Evolutionary conservation across 2,113 vertebrate species (phyloP).

Genomic region (Sinocyclocheilus maitianheensis): DNA sequence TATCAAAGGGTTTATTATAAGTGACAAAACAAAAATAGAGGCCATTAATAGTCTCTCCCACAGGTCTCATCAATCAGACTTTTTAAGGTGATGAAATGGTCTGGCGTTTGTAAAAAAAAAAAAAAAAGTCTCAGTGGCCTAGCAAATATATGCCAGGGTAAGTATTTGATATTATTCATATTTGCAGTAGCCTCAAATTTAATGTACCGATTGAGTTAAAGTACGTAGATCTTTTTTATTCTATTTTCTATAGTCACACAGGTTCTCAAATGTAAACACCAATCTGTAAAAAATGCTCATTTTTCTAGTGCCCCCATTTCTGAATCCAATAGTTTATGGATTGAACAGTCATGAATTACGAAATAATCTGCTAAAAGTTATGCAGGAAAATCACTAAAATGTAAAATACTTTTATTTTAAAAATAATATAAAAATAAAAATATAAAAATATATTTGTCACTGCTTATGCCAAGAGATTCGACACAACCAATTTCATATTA

Average conservation of each 20-base stretch:
- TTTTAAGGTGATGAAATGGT: slow-evolving; percentile 34
- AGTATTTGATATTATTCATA: not conserved
- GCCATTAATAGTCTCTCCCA: slow-evolving; percentile 31
- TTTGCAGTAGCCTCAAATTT: not conserved
- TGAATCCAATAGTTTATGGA: slow-evolving; percentile 76
- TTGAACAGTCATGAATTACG: slow-evolving; percentile 71
- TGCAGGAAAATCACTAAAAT: slow-evolving; percentile 45
- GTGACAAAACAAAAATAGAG: slow-evolving; percentile 6
- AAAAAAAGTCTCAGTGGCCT: not conserved
- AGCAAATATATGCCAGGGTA: not conserved
- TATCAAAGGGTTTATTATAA: slow-evolving; percentile 26
- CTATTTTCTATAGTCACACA: slow-evolving; percentile 57
- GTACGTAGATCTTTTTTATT: too few species aligned
- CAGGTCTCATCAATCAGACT: slow-evolving; percentile 40
- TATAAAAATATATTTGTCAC: slow-evolving; percentile 31
- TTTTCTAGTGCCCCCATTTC: slow-evolving; percentile 70
- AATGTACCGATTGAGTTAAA: not conserved
- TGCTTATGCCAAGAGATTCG: not conserved
- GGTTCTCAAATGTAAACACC: slow-evolving; percentile 65
- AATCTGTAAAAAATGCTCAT: slow-evolving; percentile 75
- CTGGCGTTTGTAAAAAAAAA: not conserved
- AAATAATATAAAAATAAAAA: too few species aligned
- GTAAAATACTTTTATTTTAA: not conserved
- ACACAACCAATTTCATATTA: not conserved
- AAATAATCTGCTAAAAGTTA: slow-evolving; percentile 57